Percentiles rank a stretch among this genome's conserved stretches.
Evolutionary conservation across 2,113 vertebrate species (phyloP).

Genomic region (Heterocephalus glaber): DNA sequence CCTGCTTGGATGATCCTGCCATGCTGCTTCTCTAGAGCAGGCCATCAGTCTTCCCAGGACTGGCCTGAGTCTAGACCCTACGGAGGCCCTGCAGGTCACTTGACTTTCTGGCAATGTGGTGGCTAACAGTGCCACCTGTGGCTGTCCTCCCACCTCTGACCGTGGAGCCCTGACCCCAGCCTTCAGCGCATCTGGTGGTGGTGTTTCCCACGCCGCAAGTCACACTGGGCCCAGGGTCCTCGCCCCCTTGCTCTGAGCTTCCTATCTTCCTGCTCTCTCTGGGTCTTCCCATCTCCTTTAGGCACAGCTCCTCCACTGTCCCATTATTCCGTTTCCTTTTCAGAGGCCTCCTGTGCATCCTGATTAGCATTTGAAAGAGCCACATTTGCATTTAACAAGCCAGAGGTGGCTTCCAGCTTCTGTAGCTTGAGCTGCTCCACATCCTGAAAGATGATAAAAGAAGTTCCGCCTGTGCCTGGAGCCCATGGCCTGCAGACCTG

Average conservation of each 20-base stretch:
- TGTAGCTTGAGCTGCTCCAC: background rate
- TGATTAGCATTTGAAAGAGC: slow-evolving; percentile 51
- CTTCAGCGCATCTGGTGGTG: background rate
- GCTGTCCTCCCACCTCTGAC: background rate
- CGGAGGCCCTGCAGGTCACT: background rate
- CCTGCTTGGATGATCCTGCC: background rate
- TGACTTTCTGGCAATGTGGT: background rate
- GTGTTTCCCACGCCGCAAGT: background rate
- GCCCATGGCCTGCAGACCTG: background rate
- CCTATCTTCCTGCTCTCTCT: background rate
- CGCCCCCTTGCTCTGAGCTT: background rate
- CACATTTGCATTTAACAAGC: slow-evolving; percentile 23
- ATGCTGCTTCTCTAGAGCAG: background rate
- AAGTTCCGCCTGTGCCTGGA: background rate
- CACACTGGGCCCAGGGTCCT: background rate
- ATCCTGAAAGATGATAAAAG: background rate
- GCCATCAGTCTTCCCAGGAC: background rate
- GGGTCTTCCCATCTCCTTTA: background rate
- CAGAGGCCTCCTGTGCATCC: background rate
- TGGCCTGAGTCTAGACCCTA: background rate
- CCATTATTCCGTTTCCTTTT: background rate
- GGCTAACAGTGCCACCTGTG: background rate
- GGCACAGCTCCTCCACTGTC: background rate
- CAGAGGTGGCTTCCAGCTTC: slow-evolving; percentile 19
- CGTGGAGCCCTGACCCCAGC: background rate